Percentiles rank a stretch among this genome's conserved stretches.
Evolutionary conservation across 2,888 invertebrate species (phyloP).

Genomic region (Lasioglossum figueresi): DNA sequence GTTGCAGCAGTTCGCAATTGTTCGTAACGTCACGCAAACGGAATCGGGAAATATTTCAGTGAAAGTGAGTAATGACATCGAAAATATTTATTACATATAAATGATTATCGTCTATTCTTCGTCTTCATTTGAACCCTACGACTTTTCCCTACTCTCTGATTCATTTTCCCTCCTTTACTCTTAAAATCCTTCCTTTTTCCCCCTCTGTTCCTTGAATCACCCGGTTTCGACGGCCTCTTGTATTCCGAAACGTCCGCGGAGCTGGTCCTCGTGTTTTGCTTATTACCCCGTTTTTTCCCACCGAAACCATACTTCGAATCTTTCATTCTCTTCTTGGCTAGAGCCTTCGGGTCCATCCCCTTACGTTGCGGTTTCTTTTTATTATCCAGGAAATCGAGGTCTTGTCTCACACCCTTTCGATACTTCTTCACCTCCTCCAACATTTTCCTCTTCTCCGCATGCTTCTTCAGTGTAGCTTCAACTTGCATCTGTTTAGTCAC

Average conservation of each 20-base stretch:
- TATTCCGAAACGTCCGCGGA: conserved; percentile 88
- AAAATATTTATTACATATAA: conserved; percentile 9
- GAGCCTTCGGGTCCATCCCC: conserved; percentile 72
- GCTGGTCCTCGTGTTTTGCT: conserved; percentile 94
- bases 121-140: conserved; percentile 84
- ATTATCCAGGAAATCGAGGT: conserved; percentile 92
- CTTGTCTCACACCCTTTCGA: conserved; percentile 92
- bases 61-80: conserved; percentile 25
- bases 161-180: conserved; percentile 59
- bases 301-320: conserved; percentile 97
- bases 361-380: conserved; percentile 81
- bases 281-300: conserved; percentile 96
- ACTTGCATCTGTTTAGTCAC: conserved; percentile 95
- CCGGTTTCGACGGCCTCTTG: conserved; percentile 78
- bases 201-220: conserved; percentile 63
- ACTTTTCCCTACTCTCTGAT: conserved; percentile 84
- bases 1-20: conserved; percentile 45
- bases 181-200: conserved; percentile 54
- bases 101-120: conserved; percentile 75
- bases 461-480: conserved; percentile 93
- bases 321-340: conserved; percentile 88
- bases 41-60: conserved; percentile 20
- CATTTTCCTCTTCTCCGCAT: conserved; percentile 96
- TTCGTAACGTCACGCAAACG: conserved; percentile 26
- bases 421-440: conserved; percentile 97